phyloP scores from a whole-genome alignment of 2,113 vertebrate genomes.

The Oceanodroma tethys region DNA sequence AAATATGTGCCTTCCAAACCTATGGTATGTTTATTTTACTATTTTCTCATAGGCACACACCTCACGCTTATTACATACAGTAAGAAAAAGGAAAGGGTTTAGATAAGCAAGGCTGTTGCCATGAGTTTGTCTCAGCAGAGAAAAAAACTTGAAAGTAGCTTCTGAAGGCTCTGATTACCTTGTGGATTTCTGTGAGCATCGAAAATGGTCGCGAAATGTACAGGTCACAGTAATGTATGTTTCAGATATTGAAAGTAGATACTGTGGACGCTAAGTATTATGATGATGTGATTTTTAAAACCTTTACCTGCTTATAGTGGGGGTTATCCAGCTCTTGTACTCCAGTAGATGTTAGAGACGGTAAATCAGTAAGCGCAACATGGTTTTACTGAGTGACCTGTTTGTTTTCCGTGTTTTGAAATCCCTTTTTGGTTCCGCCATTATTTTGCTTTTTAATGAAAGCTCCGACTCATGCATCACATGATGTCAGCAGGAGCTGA shows the following conservation, averaged over 20 bases:
- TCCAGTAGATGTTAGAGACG: background rate
- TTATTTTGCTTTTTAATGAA: background rate
- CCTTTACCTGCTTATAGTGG: background rate
- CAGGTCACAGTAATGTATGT: background rate
- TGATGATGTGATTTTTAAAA: background rate
- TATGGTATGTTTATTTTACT: background rate
- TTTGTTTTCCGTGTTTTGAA: background rate
- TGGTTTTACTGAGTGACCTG: background rate
- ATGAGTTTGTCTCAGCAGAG: background rate
- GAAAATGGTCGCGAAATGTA: background rate
- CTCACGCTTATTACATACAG: background rate
- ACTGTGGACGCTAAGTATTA: background rate
- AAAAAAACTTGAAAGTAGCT: background rate
- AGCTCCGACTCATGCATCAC: background rate
- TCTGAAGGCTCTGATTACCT: background rate
- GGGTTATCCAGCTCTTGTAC: background rate
- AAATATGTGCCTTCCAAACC: background rate
- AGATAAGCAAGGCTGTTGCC: background rate
- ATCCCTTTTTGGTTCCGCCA: background rate
- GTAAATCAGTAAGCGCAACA: background rate
- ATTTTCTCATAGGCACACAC: background rate
- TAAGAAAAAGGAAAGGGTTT: background rate
- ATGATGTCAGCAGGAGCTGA: background rate
- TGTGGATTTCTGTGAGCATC: background rate
- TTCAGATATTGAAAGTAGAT: background rate